phyloP scores from a whole-genome alignment of 2,888 invertebrate species.

The Scaptomyza flava region DNA sequence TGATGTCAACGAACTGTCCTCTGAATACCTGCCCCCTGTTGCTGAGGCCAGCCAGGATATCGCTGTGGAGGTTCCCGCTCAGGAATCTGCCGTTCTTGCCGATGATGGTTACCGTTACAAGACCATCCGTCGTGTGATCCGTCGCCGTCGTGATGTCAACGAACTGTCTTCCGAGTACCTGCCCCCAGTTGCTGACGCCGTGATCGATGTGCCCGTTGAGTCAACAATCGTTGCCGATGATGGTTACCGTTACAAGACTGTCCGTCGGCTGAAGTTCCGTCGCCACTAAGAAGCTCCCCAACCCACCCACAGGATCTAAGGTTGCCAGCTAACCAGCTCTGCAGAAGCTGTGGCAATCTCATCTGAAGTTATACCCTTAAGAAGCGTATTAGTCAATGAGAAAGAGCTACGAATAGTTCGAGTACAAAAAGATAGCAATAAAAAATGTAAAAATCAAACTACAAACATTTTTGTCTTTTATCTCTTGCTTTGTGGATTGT shows the following conservation, averaged over 20 bases:
- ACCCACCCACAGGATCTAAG: constrained; percentile 44
- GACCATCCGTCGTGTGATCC: constrained; percentile 66
- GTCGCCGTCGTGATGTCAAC: constrained; percentile 72
- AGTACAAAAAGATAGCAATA: constrained; percentile 72
- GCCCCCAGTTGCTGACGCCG: constrained; percentile 60
- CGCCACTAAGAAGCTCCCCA: constrained; percentile 57
- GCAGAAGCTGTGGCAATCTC: constrained; percentile 38
- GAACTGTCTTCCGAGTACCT: constrained; percentile 72
- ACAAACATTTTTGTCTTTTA: constrained; percentile 6
- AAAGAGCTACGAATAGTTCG: constrained; percentile 67
- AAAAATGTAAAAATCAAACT: constrained; percentile 44
- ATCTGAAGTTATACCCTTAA: constrained; percentile 49
- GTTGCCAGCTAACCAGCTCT: constrained; percentile 33
- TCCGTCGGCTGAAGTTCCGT: constrained; percentile 72
- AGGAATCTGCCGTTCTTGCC: constrained; percentile 43
- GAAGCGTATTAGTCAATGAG: constrained; percentile 74
- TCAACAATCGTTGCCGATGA: constrained; percentile 61
- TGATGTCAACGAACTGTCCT: constrained; percentile 68
- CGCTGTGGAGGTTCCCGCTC: constrained; percentile 23
- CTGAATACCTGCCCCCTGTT: constrained; percentile 54
- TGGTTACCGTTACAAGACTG: constrained; percentile 79
- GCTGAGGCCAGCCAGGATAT: constrained; percentile 24
- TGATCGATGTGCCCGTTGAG: constrained; percentile 65
- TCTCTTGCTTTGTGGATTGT: not conserved
- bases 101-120: constrained; percentile 75